Conservation (phyloP, 2,888 invertebrate species). For the Adineta ricciae region DNA sequence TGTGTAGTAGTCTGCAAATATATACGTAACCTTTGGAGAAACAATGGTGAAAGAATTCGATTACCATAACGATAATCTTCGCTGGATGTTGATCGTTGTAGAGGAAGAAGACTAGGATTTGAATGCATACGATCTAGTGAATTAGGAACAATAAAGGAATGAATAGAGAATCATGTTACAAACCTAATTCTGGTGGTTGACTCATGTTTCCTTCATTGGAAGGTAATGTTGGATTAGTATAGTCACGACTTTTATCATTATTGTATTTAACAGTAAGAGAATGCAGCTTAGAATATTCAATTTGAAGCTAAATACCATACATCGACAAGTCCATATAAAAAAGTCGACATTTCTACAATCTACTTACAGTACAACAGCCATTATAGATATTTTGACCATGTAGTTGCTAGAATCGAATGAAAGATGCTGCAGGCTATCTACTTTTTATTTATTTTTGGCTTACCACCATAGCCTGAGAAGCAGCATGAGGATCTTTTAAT, state of each 20-base stretch:
- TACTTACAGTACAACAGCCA: constrained; percentile 74
- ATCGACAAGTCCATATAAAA: too few relatives aligned
- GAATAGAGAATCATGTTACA: not conserved
- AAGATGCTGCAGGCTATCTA: too few relatives aligned
- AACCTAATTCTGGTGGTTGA: constrained; percentile 39
- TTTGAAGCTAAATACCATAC: constrained; percentile 59
- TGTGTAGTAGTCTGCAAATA: not conserved
- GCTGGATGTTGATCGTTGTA: not conserved
- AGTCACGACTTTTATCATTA: constrained; percentile 98
- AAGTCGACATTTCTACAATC: not conserved
- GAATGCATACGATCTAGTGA: not conserved
- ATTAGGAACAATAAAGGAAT: not conserved
- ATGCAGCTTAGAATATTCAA: constrained; percentile 96
- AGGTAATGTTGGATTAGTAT: constrained; percentile 75
- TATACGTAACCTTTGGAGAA: not conserved
- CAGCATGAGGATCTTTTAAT: constrained; percentile 89
- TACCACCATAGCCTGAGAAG: constrained; percentile 87
- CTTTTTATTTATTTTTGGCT: not conserved
- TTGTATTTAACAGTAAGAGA: constrained; percentile 97
- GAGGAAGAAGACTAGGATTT: not conserved
- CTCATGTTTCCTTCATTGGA: constrained; percentile 64
- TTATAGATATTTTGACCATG: constrained; percentile 99
- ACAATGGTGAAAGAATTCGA: not conserved
- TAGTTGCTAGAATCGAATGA: constrained; percentile 60
- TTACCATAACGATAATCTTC: constrained; percentile 14